Percentiles rank a stretch among this genome's conserved stretches.
These are phyloP conservation scores for Emys orbicularis DNA, from an alignment of 2,797 vertebrate genomes.

Conservation along the genomic window DNA sequence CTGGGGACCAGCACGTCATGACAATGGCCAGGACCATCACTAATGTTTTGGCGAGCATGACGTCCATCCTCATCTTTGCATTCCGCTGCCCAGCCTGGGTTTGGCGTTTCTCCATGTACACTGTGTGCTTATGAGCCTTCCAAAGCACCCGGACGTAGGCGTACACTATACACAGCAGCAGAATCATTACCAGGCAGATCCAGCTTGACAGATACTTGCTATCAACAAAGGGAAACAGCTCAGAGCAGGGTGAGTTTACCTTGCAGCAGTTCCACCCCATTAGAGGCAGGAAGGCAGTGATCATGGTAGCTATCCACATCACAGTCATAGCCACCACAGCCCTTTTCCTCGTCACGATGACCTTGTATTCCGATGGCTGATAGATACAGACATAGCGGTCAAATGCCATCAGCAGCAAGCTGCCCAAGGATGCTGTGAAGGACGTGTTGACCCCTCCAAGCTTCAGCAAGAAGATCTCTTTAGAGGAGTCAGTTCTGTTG, in stretches of 20 bases:
- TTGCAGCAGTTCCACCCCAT: conserved; percentile 93
- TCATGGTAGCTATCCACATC: conserved; percentile 85
- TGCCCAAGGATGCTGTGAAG: conserved; percentile 93
- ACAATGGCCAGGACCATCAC: conserved; percentile 89
- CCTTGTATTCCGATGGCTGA: conserved; percentile 86
- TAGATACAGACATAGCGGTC: conserved; percentile 94
- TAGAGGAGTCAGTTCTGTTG: conserved; percentile 56
- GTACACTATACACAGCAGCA: conserved; percentile 87
- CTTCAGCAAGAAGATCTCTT: conserved; percentile 88
- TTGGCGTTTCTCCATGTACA: conserved; percentile 82
- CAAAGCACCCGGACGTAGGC: conserved; percentile 89
- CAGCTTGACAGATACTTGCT: conserved; percentile 86
- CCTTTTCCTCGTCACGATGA: conserved; percentile 86
- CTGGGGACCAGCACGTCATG: conserved; percentile 90
- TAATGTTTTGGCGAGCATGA: conserved; percentile 91
- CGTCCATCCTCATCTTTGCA: conserved; percentile 88
- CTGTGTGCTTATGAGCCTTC: conserved; percentile 89
- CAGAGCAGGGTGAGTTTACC: conserved; percentile 82
- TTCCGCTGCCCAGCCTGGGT: conserved; percentile 70
- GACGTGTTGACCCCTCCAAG: conserved; percentile 91
- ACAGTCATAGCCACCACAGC: conserved; percentile 83
- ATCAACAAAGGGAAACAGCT: conserved; percentile 90
- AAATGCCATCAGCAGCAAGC: conserved; percentile 91
- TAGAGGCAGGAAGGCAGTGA: conserved; percentile 89
- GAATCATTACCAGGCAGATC: conserved; percentile 81